These are phyloP conservation scores for Cinclus mexicanus DNA, from an alignment of 2,113 vertebrate species.

Conservation along the genomic window DNA sequence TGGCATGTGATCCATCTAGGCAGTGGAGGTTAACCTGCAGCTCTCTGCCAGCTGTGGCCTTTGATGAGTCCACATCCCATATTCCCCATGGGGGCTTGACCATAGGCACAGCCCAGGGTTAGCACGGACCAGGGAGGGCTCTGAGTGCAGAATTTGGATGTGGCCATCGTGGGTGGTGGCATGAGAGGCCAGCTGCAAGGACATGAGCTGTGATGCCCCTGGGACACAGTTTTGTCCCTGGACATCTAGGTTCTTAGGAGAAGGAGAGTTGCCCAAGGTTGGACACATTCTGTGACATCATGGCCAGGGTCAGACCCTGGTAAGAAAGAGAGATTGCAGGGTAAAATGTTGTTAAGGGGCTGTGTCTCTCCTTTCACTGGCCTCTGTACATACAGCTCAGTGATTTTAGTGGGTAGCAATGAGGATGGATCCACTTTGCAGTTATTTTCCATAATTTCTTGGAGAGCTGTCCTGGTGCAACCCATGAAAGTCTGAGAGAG, in stretches of 20 bases:
- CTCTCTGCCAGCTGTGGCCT: neutral
- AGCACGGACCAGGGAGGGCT: neutral
- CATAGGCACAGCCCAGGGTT: neutral
- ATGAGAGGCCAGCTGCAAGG: neutral
- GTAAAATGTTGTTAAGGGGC: neutral
- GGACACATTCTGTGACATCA: rapidly evolving
- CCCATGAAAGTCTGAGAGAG: neutral
- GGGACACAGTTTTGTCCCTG: neutral
- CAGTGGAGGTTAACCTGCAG: neutral
- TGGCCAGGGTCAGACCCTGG: neutral
- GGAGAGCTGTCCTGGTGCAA: neutral
- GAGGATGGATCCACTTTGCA: neutral
- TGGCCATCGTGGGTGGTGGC: rapidly evolving
- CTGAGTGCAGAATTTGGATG: neutral
- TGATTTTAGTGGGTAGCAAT: neutral
- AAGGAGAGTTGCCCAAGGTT: neutral
- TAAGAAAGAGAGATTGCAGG: neutral
- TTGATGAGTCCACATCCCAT: neutral
- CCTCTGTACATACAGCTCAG: neutral
- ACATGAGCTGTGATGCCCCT: rapidly evolving
- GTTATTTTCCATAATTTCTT: neutral
- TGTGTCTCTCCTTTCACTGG: neutral
- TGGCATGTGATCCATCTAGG: rapidly evolving
- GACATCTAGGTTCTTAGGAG: neutral
- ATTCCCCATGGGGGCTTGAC: rapidly evolving